Base-by-base conservation (phyloP, 1,140 invertebrate genomes). In the Solenopsis fugax region DNA sequence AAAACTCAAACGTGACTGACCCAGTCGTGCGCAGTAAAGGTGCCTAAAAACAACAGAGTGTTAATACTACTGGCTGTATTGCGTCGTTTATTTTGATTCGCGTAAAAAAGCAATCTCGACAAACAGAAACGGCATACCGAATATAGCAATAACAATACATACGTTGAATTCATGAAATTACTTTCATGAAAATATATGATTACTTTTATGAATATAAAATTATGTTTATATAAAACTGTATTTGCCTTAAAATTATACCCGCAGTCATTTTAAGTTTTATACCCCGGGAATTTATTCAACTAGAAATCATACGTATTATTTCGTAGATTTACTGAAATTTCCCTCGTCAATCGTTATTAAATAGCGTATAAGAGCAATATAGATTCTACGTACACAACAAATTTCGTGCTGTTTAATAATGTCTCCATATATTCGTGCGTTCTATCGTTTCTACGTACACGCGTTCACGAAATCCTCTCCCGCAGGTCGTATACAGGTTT, bases 401-500 rank as follows among this genome's bases (percentile, higher is more conserved):
- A 86, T 89, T 89, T 86, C 69, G 75, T 67, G n/a, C 10, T 56
- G 21, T 77, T 76, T 81, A 62, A 72, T 37, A 56, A 62, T 75
- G 34, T 29, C 64, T 18, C 56, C 34, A 56, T 89, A 65, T 71
- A 64, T 85, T 69, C 29, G 37, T 50, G n/a, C 41, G 10, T 78
- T 69, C 21, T 45, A 77, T 37, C 71, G 78, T 60, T 72, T 65
- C 29, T 45, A 76, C 75, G 45, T 75, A 56, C 16, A n/a, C 41
- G 48, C 48, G 16, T 24, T 85, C 29, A 37, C 54, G 18, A 84
- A 85, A 89, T 72, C 16, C 60, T 65, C 52, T 64, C 54, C 65
- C 78, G 56, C 48, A 4, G n/a, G 9, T 29, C 71, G 75, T 85
- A 37, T 85, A 89, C 88, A 85, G 89, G 89, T 90, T 90, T 91